Evolutionary conservation across 2,888 invertebrate species (phyloP).

Genomic region (Formica aserva): DNA sequence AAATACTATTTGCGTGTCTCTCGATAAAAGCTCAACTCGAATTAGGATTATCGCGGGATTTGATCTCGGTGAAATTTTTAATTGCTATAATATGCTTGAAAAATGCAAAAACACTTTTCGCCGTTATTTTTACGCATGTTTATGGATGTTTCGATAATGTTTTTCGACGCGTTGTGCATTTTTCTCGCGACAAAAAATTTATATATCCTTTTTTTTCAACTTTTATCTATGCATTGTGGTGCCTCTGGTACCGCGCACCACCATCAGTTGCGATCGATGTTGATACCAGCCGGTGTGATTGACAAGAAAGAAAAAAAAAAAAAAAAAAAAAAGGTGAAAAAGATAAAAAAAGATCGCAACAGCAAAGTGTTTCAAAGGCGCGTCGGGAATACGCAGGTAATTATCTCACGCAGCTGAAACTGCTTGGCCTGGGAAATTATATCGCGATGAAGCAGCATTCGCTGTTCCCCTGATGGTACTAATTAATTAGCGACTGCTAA

Average conservation of each 20-base stretch:
- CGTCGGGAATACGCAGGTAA: constrained; percentile 41
- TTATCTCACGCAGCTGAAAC: constrained; percentile 45
- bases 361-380: constrained; percentile 16
- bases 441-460: constrained; percentile 45
- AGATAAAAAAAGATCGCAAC: constrained; percentile 1
- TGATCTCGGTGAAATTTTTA: not conserved
- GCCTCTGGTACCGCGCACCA: not conserved
- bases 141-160: not conserved
- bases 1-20: not conserved
- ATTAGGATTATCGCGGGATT: not conserved
- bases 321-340: not conserved
- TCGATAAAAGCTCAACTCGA: not conserved
- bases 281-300: not conserved
- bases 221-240: not conserved
- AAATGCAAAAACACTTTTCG: not conserved
- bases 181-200: not conserved
- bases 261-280: constrained; percentile 5
- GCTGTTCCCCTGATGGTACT: constrained; percentile 59
- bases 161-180: not conserved
- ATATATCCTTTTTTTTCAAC: not conserved
- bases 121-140: not conserved
- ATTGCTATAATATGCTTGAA: not conserved
- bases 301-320: constrained; percentile 5
- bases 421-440: constrained; percentile 64
- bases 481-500: constrained; percentile 70